Evolutionary conservation across 2,113 vertebrate genomes (phyloP).

Genomic region (Heterochromis multidens): DNA sequence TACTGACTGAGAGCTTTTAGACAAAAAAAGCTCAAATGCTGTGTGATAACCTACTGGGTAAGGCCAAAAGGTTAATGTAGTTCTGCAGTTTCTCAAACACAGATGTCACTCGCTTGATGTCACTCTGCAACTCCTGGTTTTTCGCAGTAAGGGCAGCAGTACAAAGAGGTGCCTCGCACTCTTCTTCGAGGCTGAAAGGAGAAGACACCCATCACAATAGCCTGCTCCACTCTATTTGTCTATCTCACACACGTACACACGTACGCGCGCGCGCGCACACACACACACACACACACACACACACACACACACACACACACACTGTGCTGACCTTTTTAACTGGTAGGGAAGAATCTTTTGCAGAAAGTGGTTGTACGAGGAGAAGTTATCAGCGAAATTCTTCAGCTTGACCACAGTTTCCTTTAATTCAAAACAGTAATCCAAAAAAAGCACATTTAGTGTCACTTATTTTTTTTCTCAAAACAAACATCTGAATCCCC

Average conservation of each 20-base stretch:
- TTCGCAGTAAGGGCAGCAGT: constrained; percentile 82
- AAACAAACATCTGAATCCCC: background rate
- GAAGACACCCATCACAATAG: constrained; percentile 3
- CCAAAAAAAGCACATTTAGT: background rate
- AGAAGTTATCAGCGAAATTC: constrained; percentile 87
- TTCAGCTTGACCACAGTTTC: constrained; percentile 93
- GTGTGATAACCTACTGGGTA: constrained; percentile 85
- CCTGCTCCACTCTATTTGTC: background rate
- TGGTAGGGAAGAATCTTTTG: constrained; percentile 98
- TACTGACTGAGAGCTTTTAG: background rate
- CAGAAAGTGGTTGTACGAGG: constrained; percentile 87
- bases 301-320: background rate
- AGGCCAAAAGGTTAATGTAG: constrained; percentile 84
- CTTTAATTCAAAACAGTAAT: constrained; percentile 67
- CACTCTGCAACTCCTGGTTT: constrained; percentile 87
- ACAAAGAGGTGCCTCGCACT: constrained; percentile 89
- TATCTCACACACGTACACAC: background rate
- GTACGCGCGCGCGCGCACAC: too few relatives aligned
- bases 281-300: background rate
- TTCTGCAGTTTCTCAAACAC: constrained; percentile 90
- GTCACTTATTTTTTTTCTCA: background rate
- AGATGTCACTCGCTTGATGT: constrained; percentile 85
- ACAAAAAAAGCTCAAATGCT: background rate
- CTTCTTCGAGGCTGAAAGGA: constrained; percentile 88
- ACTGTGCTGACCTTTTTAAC: constrained; percentile 87